Conservation (phyloP, 1,140 invertebrate species). For the Plectrocnemia conspersa region DNA sequence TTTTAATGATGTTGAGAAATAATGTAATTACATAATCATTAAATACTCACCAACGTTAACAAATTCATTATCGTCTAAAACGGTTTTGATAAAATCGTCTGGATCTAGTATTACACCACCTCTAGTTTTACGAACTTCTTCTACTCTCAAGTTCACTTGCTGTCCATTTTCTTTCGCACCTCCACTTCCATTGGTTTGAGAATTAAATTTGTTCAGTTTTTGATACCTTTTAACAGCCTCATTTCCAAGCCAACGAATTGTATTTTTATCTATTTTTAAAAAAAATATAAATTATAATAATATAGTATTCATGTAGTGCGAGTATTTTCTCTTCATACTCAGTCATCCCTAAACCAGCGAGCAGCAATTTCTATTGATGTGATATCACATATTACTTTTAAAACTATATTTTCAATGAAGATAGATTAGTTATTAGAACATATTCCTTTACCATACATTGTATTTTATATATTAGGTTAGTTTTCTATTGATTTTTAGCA, state of each 20-base stretch:
- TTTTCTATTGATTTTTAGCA: too few relatives aligned
- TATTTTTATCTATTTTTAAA: constrained; percentile 45
- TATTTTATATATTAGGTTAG: too few relatives aligned
- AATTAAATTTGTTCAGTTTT: constrained; percentile 40
- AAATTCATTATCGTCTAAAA: constrained; percentile 63
- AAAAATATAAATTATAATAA: constrained; percentile 3
- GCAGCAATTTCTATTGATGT: too few relatives aligned
- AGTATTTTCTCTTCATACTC: not conserved
- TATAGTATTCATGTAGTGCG: not conserved
- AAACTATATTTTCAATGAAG: too few relatives aligned
- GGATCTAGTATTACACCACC: constrained; percentile 61
- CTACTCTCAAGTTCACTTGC: constrained; percentile 39
- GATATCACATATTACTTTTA: too few relatives aligned
- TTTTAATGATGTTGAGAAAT: constrained; percentile 2
- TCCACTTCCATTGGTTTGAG: constrained; percentile 36
- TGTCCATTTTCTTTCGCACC: constrained; percentile 22
- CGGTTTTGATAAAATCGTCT: constrained; percentile 53
- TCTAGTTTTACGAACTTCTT: constrained; percentile 57
- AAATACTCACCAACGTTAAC: constrained; percentile 55
- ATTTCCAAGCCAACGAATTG: constrained; percentile 54
- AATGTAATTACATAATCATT: not conserved
- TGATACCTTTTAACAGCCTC: constrained; percentile 55
- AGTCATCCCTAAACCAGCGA: not conserved
- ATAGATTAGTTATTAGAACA: too few relatives aligned
- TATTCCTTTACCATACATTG: too few relatives aligned